Percentiles rank a stretch among this genome's conserved stretches.
Evolutionary conservation across 1,140 invertebrate species (phyloP).

Genomic region (Sycophaga agraensis): DNA sequence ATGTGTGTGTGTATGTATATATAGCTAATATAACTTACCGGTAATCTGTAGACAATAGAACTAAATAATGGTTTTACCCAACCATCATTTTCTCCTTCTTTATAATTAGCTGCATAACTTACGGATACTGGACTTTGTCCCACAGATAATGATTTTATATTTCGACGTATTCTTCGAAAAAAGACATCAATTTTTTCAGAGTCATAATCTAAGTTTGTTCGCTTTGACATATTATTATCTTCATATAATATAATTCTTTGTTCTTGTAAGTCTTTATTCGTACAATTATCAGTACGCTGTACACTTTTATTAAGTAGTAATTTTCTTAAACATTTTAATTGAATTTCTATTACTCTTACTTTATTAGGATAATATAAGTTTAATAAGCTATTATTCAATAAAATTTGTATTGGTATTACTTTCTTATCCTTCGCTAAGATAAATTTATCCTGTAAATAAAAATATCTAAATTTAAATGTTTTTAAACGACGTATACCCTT

Average conservation of each 20-base stretch:
- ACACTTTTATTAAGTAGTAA: neutral
- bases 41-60: conserved; percentile 82
- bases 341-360: no score
- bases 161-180: conserved; percentile 6
- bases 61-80: conserved; percentile 92
- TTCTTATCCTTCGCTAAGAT: no score
- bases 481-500: no score
- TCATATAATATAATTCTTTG: neutral
- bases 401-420: no score
- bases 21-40: conserved; percentile 48
- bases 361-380: no score
- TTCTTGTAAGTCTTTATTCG: neutral
- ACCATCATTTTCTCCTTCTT: conserved; percentile 69
- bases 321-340: neutral
- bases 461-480: no score
- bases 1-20: no score
- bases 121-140: conserved; percentile 78
- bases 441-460: no score
- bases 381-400: no score
- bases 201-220: neutral
- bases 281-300: neutral
- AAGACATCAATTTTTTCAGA: neutral
- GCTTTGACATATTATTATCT: neutral
- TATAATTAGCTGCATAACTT: conserved; percentile 79
- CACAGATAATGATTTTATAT: conserved; percentile 39